A percentile compares a stretch with the other conserved stretches of the same genome.
Conservation (phyloP, 2,888 invertebrate species). For the Ormia ochracea region DNA sequence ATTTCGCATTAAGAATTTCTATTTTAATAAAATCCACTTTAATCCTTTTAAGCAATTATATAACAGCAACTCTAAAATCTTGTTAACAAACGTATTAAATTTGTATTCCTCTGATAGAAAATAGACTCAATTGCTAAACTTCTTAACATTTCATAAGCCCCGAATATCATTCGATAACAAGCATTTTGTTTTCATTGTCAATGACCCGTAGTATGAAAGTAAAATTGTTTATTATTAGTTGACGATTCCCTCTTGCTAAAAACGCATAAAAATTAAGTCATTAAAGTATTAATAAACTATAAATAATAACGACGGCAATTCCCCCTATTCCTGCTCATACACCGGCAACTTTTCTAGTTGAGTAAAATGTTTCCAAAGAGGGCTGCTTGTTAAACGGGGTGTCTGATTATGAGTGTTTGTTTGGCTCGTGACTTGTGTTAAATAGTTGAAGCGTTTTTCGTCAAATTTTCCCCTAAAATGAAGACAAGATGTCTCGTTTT, state of each 20-base stretch:
- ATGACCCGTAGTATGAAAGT: conserved; percentile 55
- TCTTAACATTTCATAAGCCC: conserved; percentile 33
- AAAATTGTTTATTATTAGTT: conserved; percentile 53
- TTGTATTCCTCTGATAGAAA: not conserved
- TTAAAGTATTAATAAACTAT: conserved; percentile 59
- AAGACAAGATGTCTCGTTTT: conserved; percentile 34
- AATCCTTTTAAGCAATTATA: conserved; percentile 23
- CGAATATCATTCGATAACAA: conserved; percentile 18
- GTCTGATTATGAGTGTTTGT: not conserved
- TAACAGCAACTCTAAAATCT: conserved; percentile 9
- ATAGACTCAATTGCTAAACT: not conserved
- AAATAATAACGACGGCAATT: conserved; percentile 49
- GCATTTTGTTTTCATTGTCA: conserved; percentile 50
- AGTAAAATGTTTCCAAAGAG: not conserved
- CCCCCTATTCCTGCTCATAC: not conserved
- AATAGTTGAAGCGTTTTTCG: conserved; percentile 31
- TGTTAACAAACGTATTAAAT: conserved; percentile 23
- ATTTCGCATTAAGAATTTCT: not conserved
- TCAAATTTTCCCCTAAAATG: conserved; percentile 22
- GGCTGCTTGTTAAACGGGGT: not conserved
- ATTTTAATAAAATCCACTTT: conserved; percentile 25
- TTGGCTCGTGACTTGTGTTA: conserved; percentile 60
- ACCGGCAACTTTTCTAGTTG: not conserved
- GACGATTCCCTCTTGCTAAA: conserved; percentile 38
- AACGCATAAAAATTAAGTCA: conserved; percentile 48